Percentiles rank a stretch among this genome's conserved stretches.
These are phyloP conservation scores for Falco punctatus DNA, from an alignment of 2,113 vertebrate genomes.

Conservation along the genomic window DNA sequence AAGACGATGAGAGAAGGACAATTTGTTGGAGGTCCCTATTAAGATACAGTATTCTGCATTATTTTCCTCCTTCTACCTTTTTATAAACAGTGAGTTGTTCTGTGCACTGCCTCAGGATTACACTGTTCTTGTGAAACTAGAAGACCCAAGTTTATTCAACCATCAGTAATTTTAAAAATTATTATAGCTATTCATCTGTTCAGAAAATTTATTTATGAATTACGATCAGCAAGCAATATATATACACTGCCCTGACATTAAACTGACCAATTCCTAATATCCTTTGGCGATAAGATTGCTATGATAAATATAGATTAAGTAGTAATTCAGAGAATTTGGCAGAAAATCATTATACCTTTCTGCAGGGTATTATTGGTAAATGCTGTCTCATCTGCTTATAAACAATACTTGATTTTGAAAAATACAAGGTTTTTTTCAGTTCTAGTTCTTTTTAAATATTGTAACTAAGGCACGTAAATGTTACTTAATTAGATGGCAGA, in stretches of 20 bases:
- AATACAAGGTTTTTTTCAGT: background rate
- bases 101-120: background rate
- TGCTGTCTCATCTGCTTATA: background rate
- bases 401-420: background rate
- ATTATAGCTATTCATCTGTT: background rate
- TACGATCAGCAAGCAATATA: background rate
- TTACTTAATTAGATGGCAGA: background rate
- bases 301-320: background rate
- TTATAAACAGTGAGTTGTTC: background rate
- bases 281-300: background rate
- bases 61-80: background rate
- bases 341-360: background rate
- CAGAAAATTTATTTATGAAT: background rate
- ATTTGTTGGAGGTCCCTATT: background rate
- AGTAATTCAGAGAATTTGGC: background rate
- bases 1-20: background rate
- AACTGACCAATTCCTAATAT: background rate
- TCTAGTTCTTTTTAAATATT: background rate
- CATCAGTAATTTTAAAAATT: background rate
- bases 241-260: background rate
- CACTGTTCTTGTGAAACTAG: background rate
- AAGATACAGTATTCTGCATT: background rate
- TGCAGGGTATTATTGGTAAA: background rate
- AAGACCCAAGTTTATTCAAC: background rate
- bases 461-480: background rate